Base-by-base conservation (phyloP, 2,113 vertebrate species). In the Amphiprion percula region DNA sequence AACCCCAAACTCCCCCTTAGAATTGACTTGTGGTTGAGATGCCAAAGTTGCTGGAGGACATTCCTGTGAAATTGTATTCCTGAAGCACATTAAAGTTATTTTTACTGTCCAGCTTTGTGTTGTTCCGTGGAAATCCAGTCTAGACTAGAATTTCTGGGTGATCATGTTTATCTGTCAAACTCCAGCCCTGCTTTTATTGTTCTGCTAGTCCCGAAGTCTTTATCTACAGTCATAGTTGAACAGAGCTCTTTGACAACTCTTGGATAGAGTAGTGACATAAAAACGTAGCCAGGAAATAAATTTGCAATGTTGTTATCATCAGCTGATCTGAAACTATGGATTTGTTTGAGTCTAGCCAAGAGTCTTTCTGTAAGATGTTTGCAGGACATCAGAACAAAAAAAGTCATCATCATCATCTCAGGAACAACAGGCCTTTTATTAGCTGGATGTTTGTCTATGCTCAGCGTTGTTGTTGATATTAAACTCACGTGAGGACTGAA, bases 391-490 rank as follows among this genome's bases (percentile, higher is more conserved):
- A 47, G 52, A 74, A 66, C 49, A 15, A 71, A 68, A 63, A 74
- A 71, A 61, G 37, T 64, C 28, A 23, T 55, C 44, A 16, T 64
- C 15, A 46, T 68, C 24, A 30, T 69, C 19, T 66, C 28, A n/a
- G 61, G 59, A 89, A 68, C 73, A 88, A 65, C 68, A 65, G 0
- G 49, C 19, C 60, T 50, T 63, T 72, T 67, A 68, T 77, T 55
- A 54, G 41, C 21, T 44, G 44, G 14, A 12, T 68, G 52, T 68
- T 63, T 79, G 79, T 65, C 46, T 60, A 33, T 58, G 23, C 58
- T 61, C 6, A 44, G 1, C 63, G 50, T 75, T 78, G 33, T 66
- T 79, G 65, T 72, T 68, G 67, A 54, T 72, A 59, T 77, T 65
- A 76, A 82, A 88, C 26, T 55, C 26, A 1, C 71, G 63, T 54